Evolutionary conservation across 1,140 invertebrate genomes (phyloP).

Genomic region (Cotesia chilonis): DNA sequence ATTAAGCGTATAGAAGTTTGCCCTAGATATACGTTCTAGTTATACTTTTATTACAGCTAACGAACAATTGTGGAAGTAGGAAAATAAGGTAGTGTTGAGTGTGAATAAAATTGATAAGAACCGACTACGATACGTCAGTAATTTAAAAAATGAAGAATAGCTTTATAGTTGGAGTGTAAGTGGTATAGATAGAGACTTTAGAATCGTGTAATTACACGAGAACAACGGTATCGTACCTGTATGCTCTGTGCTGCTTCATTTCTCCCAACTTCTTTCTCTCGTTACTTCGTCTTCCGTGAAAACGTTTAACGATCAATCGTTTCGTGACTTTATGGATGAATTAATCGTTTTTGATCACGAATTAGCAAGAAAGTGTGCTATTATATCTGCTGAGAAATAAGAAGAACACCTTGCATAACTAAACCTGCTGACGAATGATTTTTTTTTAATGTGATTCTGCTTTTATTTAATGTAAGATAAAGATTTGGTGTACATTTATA

Average conservation of each 20-base stretch:
- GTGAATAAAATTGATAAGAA: no score
- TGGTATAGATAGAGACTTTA: background rate
- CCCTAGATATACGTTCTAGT: constrained; percentile 10
- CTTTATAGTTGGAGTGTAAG: no score
- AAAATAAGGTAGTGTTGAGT: background rate
- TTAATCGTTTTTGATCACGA: constrained; percentile 31
- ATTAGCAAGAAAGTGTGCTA: constrained; percentile 10
- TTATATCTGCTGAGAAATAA: background rate
- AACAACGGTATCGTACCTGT: constrained; percentile 28
- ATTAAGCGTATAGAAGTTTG: background rate
- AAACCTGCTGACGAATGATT: no score
- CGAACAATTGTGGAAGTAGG: constrained; percentile 14
- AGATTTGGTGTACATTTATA: no score
- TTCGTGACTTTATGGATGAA: constrained; percentile 31
- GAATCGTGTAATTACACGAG: constrained; percentile 18
- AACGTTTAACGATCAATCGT: constrained; percentile 30
- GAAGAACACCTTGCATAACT: constrained; percentile 25
- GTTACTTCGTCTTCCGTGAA: constrained; percentile 21
- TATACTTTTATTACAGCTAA: background rate
- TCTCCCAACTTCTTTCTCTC: background rate
- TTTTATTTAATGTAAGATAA: no score
- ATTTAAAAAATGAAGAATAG: no score
- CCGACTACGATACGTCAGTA: no score
- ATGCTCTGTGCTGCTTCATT: constrained; percentile 4
- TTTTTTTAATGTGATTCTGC: no score